phyloP scores from a whole-genome alignment of 2,888 invertebrate species.

The Agrochola circellaris region DNA sequence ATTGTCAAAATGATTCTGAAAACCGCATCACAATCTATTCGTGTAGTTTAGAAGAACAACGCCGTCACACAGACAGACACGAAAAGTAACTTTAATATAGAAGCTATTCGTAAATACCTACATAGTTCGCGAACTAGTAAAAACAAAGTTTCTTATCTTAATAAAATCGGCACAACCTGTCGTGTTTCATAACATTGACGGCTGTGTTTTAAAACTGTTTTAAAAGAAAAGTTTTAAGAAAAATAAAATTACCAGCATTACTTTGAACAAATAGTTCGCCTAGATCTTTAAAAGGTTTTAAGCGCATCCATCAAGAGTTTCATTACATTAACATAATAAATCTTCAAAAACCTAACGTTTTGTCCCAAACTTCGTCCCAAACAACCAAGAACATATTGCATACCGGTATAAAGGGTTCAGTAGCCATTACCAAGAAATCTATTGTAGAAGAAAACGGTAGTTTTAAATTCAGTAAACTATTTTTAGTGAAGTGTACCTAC shows the following conservation, averaged over 20 bases:
- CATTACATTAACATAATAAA: constrained; percentile 61
- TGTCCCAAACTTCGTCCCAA: constrained; percentile 24
- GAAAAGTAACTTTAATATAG: neutral
- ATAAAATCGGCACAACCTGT: neutral
- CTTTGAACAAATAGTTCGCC: constrained; percentile 29
- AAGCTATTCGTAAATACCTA: no score
- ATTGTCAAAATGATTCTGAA: no score
- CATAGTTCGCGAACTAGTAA: neutral
- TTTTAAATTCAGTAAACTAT: neutral
- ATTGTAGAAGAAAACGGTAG: neutral
- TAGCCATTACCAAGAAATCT: neutral
- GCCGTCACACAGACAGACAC: neutral
- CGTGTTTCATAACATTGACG: neutral
- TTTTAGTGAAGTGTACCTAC: neutral
- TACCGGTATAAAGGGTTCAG: no score
- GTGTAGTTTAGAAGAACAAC: neutral
- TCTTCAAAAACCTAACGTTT: constrained; percentile 39
- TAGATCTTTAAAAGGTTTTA: constrained; percentile 25
- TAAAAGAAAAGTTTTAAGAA: constrained; percentile 11
- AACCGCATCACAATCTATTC: neutral
- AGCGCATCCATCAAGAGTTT: constrained; percentile 46
- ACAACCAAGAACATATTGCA: neutral
- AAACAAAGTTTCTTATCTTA: neutral
- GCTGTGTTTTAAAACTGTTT: neutral
- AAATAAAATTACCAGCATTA: constrained; percentile 26